Evolutionary conservation across 1,140 invertebrate species (phyloP).

Genomic region (Pectinophora gossypiella): DNA sequence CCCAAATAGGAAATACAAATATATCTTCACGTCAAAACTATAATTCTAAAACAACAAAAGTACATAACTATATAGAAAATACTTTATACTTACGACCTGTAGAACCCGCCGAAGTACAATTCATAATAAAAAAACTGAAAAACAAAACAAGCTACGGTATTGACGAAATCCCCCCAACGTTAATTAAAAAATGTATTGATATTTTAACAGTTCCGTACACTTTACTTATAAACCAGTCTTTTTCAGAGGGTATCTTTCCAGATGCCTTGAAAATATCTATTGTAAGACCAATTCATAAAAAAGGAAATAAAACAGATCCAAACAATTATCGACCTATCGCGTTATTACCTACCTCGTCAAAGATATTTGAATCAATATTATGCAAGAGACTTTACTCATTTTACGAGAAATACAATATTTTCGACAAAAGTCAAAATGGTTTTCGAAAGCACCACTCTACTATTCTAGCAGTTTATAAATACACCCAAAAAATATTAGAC

Average conservation of each 20-base stretch:
- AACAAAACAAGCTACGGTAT: slow-evolving; percentile 4
- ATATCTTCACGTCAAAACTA: no score
- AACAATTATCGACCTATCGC: slow-evolving; percentile 8
- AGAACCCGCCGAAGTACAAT: not conserved
- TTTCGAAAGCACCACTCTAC: slow-evolving; percentile 5
- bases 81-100: not conserved
- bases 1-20: not conserved
- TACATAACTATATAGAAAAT: not conserved
- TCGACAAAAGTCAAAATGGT: slow-evolving; percentile 1
- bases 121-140: slow-evolving; percentile 5
- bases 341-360: not conserved
- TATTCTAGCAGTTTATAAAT: not conserved
- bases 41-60: not conserved
- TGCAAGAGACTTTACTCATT: not conserved
- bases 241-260: slow-evolving; percentile 1
- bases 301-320: not conserved
- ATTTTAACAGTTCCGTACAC: not conserved
- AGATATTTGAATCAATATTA: slow-evolving; percentile 7
- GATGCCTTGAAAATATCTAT: slow-evolving; percentile 6
- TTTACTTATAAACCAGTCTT: slow-evolving; percentile 4
- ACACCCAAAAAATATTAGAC: not conserved
- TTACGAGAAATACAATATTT: slow-evolving; percentile 6
- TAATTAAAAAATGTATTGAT: slow-evolving; percentile 1
- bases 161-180: slow-evolving; percentile 3
- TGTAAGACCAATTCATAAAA: slow-evolving; percentile 6